phyloP scores from a whole-genome alignment of 2,113 vertebrate species.

The Odontesthes bonariensis region DNA sequence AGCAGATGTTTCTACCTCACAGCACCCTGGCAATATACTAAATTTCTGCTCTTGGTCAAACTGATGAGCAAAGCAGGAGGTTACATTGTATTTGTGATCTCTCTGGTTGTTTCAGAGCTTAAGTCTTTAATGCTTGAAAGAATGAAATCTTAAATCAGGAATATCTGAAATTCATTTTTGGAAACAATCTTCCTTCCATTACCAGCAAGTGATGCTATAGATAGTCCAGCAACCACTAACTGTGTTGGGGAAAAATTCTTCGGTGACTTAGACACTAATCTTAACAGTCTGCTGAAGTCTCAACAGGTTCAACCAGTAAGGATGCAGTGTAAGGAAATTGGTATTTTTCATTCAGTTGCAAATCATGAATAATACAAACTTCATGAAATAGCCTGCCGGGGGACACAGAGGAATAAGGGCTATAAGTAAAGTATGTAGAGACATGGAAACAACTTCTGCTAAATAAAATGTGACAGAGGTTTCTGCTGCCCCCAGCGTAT shows the following conservation, averaged over 20 bases:
- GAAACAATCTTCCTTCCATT: background rate
- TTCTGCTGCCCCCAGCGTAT: background rate
- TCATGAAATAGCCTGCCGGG: background rate
- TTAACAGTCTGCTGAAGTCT: background rate
- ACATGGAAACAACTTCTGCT: background rate
- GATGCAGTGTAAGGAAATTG: background rate
- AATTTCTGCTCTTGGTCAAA: background rate
- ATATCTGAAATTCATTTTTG: background rate
- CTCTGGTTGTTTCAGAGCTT: background rate
- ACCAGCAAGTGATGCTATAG: background rate
- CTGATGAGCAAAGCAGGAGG: background rate
- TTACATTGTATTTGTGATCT: background rate
- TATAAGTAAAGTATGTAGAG: background rate
- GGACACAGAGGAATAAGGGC: background rate
- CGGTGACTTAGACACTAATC: background rate
- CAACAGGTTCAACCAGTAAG: background rate
- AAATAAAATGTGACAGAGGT: background rate
- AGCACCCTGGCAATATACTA: too few relatives aligned
- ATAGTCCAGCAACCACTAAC: background rate
- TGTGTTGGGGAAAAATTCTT: background rate
- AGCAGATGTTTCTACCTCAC: too few relatives aligned
- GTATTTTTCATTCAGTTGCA: background rate
- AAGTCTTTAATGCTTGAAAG: background rate
- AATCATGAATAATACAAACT: slow-evolving; percentile 7
- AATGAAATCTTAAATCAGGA: background rate